Base-by-base conservation (phyloP, 2,888 invertebrate species). In the Pyrocoelia pectoralis region DNA sequence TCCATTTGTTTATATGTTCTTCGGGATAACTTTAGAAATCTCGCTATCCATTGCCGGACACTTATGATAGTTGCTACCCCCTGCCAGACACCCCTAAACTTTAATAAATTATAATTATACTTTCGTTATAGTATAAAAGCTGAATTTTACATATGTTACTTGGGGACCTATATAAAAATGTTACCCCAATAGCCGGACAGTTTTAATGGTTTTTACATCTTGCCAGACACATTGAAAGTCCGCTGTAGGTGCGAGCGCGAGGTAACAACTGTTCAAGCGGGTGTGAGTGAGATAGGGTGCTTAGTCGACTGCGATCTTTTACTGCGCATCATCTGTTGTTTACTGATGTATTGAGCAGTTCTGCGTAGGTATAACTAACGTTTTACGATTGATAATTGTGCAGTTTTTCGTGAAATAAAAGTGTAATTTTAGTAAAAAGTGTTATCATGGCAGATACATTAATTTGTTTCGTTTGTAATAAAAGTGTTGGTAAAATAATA, bases 401-500 rank as follows among this genome's bases (percentile, higher is more conserved):
- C 17, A 17, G 17, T 43, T 43, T 43, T n/a, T n/a, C n/a, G 9
- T 43, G 14, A 14, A 43, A 43, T 43, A 17, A 43, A 43, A 12
- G 43, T 43, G 13, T 9, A 4, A 8, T 49, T 49, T 18, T 49
- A 19, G 10, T 49, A 17, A 17, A n/a, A n/a, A 49, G 15, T 14
- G 10, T 15, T 12, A 17, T 49, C 49, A 49, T 49, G 12, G 28
- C 9, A 28, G 50, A 50, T 14, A 12, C 9, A 50, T 28, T 50
- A 28, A 28, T 13, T 18, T 50, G 24, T 50, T 5, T 50, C 12
- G 14, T n/a, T 28, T 50, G 50, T 50, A 50, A 28, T 8, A 28
- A 50, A 28, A 50, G 50, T 50, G n/a, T 1, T 50, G 18, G 49
- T 18, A 49, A 49, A 49, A 49, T 49, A 49, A 49, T 49, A 28